A percentile compares a stretch with the other conserved stretches of the same genome.
These are phyloP conservation scores for Pristionchus fissidentatus DNA, from an alignment of 2,888 invertebrate species.

Conservation along the genomic window DNA sequence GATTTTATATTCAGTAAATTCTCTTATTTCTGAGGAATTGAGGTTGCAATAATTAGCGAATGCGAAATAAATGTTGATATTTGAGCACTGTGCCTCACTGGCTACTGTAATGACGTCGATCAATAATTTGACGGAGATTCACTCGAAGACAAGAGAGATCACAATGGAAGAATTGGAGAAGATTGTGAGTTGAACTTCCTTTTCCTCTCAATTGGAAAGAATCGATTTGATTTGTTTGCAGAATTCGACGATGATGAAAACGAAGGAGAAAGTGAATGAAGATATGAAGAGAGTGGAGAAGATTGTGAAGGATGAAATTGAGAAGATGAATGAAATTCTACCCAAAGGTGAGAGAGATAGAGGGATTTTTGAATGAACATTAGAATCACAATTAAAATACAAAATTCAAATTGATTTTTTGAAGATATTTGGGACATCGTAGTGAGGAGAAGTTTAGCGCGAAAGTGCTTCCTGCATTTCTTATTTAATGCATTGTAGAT, in stretches of 20 bases:
- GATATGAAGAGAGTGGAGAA: background rate
- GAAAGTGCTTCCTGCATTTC: background rate
- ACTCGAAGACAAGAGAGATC: background rate
- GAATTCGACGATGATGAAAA: background rate
- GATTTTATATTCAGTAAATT: no score
- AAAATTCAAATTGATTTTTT: background rate
- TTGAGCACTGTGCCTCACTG: background rate
- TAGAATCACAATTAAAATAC: no score
- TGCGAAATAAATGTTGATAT: no score
- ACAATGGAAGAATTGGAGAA: background rate
- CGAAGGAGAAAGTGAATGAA: background rate
- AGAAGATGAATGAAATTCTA: constrained; percentile 13
- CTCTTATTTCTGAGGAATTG: no score
- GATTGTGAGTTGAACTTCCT: background rate
- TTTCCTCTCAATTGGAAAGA: background rate
- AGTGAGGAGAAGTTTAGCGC: background rate
- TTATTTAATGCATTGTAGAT: constrained; percentile 10
- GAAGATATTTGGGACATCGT: no score
- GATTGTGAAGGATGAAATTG: background rate
- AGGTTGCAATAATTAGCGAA: no score
- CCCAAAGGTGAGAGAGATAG: no score
- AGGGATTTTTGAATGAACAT: no score
- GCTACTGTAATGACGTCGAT: background rate
- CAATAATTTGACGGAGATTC: background rate
- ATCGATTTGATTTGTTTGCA: background rate